A percentile compares a stretch with the other conserved stretches of the same genome.
These are phyloP conservation scores for Drosophila pseudoobscura DNA, from an alignment of 1,140 invertebrate genomes.

Conservation along the genomic window DNA sequence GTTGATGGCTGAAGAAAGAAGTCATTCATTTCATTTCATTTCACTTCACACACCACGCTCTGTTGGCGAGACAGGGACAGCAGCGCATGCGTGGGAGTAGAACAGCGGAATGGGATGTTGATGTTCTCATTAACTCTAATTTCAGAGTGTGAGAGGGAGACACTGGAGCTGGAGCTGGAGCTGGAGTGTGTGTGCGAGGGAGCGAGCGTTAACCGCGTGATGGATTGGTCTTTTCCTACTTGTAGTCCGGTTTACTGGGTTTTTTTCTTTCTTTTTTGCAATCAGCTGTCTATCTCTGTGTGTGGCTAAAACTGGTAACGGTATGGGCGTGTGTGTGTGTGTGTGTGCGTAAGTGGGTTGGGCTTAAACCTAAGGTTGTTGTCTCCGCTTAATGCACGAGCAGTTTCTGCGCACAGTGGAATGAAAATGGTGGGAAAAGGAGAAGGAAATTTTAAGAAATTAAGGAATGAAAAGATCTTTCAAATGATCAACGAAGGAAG, in stretches of 20 bases:
- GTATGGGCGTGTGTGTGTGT: constrained; percentile 29
- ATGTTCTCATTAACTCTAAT: constrained; percentile 51
- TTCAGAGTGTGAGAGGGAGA: constrained; percentile 20
- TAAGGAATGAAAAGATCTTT: too few relatives aligned
- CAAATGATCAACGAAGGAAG: too few relatives aligned
- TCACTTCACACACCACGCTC: constrained; percentile 19
- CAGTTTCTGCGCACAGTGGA: constrained; percentile 45
- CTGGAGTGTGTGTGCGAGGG: constrained; percentile 15
- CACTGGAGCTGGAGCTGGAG: too few relatives aligned
- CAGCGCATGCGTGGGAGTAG: constrained; percentile 68
- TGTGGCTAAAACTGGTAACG: constrained; percentile 76
- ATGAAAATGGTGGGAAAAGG: not conserved
- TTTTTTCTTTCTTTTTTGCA: not conserved
- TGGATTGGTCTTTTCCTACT: constrained; percentile 12
- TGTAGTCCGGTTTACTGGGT: constrained; percentile 4
- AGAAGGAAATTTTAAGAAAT: not conserved
- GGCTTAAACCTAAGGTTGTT: constrained; percentile 70
- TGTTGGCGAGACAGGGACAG: constrained; percentile 46
- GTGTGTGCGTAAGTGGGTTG: constrained; percentile 61
- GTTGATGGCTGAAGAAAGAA: constrained; percentile 76
- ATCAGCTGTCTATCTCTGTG: constrained; percentile 43
- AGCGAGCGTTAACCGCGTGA: not conserved
- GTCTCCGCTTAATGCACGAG: constrained; percentile 55
- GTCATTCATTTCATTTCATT: constrained; percentile 69
- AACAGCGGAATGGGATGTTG: constrained; percentile 12